Evolutionary conservation across 2,113 vertebrate genomes (phyloP).

Genomic region (Nyctibius bracteatus): DNA sequence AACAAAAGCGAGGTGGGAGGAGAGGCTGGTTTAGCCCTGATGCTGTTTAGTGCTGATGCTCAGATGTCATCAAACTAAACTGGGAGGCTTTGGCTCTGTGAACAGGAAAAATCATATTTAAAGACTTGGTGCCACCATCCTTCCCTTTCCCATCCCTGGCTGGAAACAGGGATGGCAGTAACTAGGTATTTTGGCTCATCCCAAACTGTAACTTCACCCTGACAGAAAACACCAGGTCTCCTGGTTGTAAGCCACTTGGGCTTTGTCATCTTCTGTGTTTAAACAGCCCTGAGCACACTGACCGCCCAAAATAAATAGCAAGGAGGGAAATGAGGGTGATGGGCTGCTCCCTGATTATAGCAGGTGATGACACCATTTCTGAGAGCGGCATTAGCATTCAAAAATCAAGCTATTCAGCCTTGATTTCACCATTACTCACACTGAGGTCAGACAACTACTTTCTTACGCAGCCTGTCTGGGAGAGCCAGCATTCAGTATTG

Average conservation of each 20-base stretch:
- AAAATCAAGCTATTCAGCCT: not conserved
- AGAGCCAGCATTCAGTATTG: not conserved
- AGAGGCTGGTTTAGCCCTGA: accelerated
- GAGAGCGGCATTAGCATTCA: not conserved
- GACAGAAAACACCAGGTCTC: not conserved
- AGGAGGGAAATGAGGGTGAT: not conserved
- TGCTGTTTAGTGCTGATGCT: not conserved
- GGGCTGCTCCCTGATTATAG: not conserved
- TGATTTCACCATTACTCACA: not conserved
- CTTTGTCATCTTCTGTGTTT: not conserved
- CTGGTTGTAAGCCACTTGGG: too few relatives aligned
- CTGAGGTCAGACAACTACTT: not conserved
- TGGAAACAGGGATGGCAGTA: not conserved
- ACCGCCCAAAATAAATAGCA: not conserved
- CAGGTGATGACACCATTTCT: not conserved
- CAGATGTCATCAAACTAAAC: accelerated
- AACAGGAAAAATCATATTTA: accelerated
- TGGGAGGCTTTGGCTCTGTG: not conserved
- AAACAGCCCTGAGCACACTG: not conserved
- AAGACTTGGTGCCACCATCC: too few relatives aligned
- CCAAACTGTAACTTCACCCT: not conserved
- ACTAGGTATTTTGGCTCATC: not conserved
- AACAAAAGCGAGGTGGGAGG: not conserved
- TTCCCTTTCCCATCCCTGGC: not conserved
- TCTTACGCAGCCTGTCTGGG: not conserved